Percentiles rank a stretch among this genome's conserved stretches.
phyloP scores from a whole-genome alignment of 2,113 vertebrate species.

The Ivindomyrus marchei region DNA sequence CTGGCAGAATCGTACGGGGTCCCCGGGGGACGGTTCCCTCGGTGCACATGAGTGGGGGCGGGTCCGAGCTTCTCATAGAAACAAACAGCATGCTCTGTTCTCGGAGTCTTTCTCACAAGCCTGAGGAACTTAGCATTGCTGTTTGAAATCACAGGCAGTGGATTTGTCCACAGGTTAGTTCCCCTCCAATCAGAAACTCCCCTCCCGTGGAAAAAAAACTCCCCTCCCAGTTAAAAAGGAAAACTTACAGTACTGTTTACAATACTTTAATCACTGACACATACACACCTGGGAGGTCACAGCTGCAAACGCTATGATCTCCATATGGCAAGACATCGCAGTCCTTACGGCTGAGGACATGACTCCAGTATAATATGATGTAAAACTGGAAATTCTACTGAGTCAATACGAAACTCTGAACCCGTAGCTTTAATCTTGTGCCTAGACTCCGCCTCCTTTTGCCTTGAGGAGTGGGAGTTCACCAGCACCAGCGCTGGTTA shows the following conservation, averaged over 20 bases:
- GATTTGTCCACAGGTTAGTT: background rate
- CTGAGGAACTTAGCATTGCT: background rate
- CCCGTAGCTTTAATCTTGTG: background rate
- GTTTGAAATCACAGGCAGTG: background rate
- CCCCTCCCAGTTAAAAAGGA: too few species aligned
- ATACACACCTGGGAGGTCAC: too few species aligned
- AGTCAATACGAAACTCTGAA: background rate
- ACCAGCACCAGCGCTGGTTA: background rate
- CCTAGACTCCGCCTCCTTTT: background rate
- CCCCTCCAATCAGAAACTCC: background rate
- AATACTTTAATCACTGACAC: too few species aligned
- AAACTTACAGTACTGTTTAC: too few species aligned
- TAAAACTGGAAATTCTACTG: background rate
- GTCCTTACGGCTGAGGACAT: background rate
- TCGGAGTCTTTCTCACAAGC: background rate
- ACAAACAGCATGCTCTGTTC: background rate
- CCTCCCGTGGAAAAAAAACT: too few species aligned
- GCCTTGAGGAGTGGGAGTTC: background rate
- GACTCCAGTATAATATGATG: background rate
- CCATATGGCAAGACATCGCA: background rate
- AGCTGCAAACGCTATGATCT: background rate
- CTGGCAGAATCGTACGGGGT: background rate
- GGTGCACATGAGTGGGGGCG: background rate
- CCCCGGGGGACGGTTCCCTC: background rate
- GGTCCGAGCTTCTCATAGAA: background rate